Conservation (phyloP, 2,797 vertebrate species). For the Epinephelus awoara region DNA sequence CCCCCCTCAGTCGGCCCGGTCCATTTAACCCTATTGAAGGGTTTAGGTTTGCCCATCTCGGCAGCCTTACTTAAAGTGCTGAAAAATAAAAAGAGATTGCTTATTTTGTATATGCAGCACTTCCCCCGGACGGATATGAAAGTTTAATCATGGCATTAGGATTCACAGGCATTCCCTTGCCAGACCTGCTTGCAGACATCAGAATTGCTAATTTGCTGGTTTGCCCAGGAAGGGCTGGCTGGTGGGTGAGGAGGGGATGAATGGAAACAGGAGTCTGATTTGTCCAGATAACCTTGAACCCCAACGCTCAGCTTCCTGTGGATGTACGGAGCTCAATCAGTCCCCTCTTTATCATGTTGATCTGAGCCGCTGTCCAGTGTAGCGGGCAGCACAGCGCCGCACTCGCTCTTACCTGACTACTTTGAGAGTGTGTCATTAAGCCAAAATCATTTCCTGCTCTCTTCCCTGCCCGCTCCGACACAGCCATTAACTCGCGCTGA, state of each 20-base stretch:
- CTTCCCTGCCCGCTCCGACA: constrained; percentile 46
- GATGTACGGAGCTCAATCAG: constrained; percentile 76
- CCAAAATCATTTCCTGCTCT: constrained; percentile 61
- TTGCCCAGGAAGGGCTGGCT: constrained; percentile 73
- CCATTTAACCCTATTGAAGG: constrained; percentile 77
- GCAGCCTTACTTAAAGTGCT: constrained; percentile 67
- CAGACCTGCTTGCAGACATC: constrained; percentile 84
- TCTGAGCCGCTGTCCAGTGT: constrained; percentile 72
- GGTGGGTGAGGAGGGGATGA: constrained; percentile 77
- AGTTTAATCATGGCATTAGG: constrained; percentile 86
- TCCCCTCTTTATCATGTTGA: constrained; percentile 79
- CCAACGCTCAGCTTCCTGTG: constrained; percentile 75
- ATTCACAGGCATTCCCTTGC: constrained; percentile 83
- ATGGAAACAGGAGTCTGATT: constrained; percentile 85
- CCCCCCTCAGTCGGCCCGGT: constrained; percentile 29
- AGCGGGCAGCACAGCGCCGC: constrained; percentile 22
- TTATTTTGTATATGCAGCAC: constrained; percentile 83
- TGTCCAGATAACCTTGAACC: constrained; percentile 85
- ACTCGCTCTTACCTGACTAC: constrained; percentile 63
- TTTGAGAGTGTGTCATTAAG: constrained; percentile 56
- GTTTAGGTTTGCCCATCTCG: constrained; percentile 67
- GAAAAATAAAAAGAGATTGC: constrained; percentile 80
- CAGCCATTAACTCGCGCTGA: constrained; percentile 56
- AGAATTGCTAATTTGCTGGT: constrained; percentile 85
- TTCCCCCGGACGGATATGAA: constrained; percentile 80